A percentile compares a stretch with the other conserved stretches of the same genome.
Evolutionary conservation across 1,140 invertebrate genomes (phyloP).

Genomic region (Lepidurus couesii): DNA sequence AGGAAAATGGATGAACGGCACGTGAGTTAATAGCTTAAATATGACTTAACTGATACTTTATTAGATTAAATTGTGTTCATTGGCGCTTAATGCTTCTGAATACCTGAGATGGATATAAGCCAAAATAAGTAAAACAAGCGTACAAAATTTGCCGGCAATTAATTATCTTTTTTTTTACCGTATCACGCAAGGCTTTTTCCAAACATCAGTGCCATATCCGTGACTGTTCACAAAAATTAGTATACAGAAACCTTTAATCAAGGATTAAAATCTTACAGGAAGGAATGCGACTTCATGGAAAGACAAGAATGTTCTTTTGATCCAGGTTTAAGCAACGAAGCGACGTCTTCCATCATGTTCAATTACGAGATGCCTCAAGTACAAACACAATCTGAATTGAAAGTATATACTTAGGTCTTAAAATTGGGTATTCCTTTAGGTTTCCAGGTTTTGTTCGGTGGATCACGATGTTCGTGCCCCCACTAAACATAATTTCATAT

Average conservation of each 20-base stretch:
- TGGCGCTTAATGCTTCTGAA: not conserved
- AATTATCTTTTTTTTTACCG: no score
- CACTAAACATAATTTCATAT: not conserved
- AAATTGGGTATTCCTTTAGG: not conserved
- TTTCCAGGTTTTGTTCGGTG: not conserved
- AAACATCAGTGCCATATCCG: no score
- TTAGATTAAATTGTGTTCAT: no score
- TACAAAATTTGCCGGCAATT: no score
- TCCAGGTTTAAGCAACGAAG: not conserved
- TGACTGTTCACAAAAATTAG: no score
- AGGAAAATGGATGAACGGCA: not conserved
- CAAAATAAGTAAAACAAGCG: no score
- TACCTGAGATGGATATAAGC: not conserved
- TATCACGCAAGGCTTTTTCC: no score
- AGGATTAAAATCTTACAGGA: not conserved
- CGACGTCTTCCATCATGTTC: not conserved
- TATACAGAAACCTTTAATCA: not conserved
- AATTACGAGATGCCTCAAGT: not conserved
- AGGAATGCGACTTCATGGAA: not conserved
- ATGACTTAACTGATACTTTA: not conserved
- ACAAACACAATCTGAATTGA: not conserved
- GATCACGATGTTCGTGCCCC: not conserved
- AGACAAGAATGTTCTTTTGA: not conserved
- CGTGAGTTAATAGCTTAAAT: not conserved
- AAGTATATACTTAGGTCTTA: not conserved